A percentile compares a stretch with the other conserved stretches of the same genome.
phyloP scores from a whole-genome alignment of 2,888 invertebrate species.

The Sturmia bella region DNA sequence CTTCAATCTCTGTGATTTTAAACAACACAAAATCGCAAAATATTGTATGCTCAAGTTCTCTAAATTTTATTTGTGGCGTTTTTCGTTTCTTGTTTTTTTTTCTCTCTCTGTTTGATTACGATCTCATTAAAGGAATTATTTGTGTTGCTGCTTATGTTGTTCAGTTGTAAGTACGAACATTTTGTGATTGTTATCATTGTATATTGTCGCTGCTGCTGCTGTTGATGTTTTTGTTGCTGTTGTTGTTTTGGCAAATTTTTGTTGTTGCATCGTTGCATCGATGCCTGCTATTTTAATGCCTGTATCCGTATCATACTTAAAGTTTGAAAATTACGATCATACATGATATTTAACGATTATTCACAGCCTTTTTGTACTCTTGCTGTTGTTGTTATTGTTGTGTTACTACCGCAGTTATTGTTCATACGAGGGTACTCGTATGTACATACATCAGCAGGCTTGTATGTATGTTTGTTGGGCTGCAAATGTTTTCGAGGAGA shows the following conservation, averaged over 20 bases:
- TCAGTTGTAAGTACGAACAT: slow-evolving; percentile 72
- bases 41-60: slow-evolving; percentile 53
- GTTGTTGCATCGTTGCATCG: slow-evolving; percentile 11
- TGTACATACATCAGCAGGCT: not conserved
- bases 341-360: slow-evolving; percentile 69
- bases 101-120: slow-evolving; percentile 74
- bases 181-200: slow-evolving; percentile 76
- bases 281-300: slow-evolving; percentile 31
- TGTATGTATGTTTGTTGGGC: not conserved
- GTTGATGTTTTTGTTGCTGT: slow-evolving; percentile 47
- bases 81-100: slow-evolving; percentile 13
- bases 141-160: slow-evolving; percentile 79
- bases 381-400: slow-evolving; percentile 45
- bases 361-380: slow-evolving; percentile 61
- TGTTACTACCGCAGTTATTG: slow-evolving; percentile 20
- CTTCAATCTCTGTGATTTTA: slow-evolving; percentile 53
- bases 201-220: slow-evolving; percentile 63
- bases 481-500: slow-evolving; percentile 40
- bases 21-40: slow-evolving; percentile 13
- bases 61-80: slow-evolving; percentile 21
- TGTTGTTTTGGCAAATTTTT: slow-evolving; percentile 35
- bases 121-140: slow-evolving; percentile 81
- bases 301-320: slow-evolving; percentile 31
- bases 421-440: no score
- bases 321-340: slow-evolving; percentile 68